These are phyloP conservation scores for Ciconia maguari DNA, from an alignment of 2,113 vertebrate genomes.

Conservation along the genomic window DNA sequence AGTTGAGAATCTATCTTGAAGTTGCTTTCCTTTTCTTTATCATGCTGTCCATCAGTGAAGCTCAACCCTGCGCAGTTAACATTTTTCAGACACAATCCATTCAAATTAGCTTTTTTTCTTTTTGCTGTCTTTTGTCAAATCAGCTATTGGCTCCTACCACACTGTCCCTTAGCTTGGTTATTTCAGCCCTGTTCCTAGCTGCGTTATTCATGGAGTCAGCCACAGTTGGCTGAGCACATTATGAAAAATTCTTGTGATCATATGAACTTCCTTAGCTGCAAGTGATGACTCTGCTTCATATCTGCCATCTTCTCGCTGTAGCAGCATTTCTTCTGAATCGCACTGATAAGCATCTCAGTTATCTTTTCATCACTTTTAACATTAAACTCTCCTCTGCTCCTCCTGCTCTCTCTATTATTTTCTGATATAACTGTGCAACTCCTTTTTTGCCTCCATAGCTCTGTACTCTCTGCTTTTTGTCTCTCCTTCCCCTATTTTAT, in stretches of 20 bases:
- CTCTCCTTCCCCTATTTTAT: neutral
- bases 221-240: neutral
- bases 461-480: neutral
- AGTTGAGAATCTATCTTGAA: neutral
- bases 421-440: neutral
- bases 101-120: neutral
- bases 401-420: neutral
- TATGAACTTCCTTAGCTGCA: neutral
- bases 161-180: neutral
- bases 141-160: neutral
- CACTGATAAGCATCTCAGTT: neutral
- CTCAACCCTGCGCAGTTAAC: neutral
- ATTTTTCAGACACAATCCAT: neutral
- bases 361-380: neutral
- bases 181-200: neutral
- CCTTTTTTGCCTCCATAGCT: neutral
- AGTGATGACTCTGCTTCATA: neutral
- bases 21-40: neutral
- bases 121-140: neutral
- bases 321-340: neutral
- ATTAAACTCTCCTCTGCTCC: neutral
- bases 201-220: neutral
- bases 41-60: neutral
- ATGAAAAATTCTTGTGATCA: neutral
- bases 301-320: neutral